A percentile compares a stretch with the other conserved stretches of the same genome.
Evolutionary conservation across 2,113 vertebrate species (phyloP).

Genomic region (Aythya baeri): DNA sequence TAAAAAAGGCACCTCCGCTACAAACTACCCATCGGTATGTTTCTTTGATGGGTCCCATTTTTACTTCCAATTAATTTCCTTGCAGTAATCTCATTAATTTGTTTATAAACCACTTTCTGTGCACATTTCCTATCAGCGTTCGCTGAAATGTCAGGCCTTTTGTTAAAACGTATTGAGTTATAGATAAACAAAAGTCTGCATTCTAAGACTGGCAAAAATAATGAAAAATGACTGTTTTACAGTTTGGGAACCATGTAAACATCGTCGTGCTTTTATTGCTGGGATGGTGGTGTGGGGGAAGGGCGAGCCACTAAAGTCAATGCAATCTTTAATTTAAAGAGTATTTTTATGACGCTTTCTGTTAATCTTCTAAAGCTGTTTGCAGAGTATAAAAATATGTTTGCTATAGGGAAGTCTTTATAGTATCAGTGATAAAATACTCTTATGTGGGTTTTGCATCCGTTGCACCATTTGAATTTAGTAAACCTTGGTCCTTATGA

Average conservation of each 20-base stretch:
- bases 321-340: conserved; percentile 32
- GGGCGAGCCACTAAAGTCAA: neutral
- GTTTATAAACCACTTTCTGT: neutral
- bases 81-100: neutral
- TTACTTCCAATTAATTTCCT: conserved; percentile 22
- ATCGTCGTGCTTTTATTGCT: neutral
- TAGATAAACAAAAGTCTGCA: neutral
- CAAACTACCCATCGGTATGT: neutral
- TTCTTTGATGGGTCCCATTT: neutral
- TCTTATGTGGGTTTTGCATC: neutral
- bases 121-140: neutral
- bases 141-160: conserved; percentile 32
- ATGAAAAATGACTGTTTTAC: neutral
- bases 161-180: neutral
- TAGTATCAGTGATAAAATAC: neutral
- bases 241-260: conserved; percentile 16
- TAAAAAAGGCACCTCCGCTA: neutral
- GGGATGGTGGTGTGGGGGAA: neutral
- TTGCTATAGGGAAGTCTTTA: neutral
- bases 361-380: conserved; percentile 24
- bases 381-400: neutral
- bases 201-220: neutral
- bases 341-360: conserved; percentile 20
- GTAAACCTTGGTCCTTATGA: neutral
- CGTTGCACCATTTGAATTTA: neutral